A percentile compares a stretch with the other conserved stretches of the same genome.
Conservation (phyloP, 2,797 vertebrate species). For the Acanthornis magna region DNA sequence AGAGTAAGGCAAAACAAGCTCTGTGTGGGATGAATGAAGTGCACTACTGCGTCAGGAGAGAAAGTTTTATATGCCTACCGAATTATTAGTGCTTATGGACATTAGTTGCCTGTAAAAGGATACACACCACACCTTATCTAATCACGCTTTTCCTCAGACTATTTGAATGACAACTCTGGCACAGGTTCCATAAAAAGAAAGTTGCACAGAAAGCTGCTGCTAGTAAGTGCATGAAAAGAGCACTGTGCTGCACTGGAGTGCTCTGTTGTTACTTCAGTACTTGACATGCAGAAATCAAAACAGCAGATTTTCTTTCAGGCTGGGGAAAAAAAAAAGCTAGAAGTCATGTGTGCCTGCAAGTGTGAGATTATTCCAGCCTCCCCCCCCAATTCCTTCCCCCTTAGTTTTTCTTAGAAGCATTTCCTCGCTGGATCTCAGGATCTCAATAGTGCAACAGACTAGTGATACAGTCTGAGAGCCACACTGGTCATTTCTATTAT, state of each 20-base stretch:
- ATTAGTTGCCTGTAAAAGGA: background rate
- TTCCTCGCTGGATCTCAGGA: background rate
- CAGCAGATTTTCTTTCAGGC: background rate
- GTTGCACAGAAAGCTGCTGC: background rate
- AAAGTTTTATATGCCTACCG: background rate
- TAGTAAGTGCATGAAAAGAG: background rate
- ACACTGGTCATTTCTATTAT: background rate
- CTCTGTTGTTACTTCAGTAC: background rate
- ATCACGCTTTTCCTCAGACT: constrained; percentile 18
- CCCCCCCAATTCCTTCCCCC: rapidly evolving
- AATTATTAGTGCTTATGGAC: background rate
- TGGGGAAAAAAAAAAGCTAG: background rate
- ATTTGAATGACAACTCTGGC: background rate
- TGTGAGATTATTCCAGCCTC: background rate
- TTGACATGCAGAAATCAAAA: background rate
- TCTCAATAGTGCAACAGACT: background rate
- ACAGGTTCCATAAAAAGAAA: background rate
- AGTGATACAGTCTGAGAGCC: background rate
- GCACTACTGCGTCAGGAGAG: background rate
- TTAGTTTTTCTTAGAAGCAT: background rate
- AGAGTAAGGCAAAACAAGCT: background rate
- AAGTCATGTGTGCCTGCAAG: background rate
- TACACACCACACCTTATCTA: background rate
- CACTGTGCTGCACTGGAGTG: background rate
- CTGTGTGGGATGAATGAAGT: background rate